These are phyloP conservation scores for Leistus spinibarbis DNA, from an alignment of 2,888 invertebrate genomes.

Conservation along the genomic window DNA sequence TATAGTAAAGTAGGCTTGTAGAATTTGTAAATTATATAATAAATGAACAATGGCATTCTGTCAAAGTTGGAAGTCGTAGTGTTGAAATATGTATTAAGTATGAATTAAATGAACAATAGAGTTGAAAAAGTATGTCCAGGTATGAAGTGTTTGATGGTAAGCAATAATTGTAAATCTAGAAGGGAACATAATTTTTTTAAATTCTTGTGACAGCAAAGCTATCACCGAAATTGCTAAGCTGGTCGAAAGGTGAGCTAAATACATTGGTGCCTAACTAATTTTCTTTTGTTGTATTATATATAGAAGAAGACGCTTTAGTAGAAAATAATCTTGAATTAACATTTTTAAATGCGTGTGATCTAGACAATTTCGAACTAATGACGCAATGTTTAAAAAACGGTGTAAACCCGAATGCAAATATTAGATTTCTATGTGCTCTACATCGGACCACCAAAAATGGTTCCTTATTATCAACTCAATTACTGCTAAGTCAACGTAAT, in stretches of 20 bases:
- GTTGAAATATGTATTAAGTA: no score
- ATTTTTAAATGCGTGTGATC: not conserved
- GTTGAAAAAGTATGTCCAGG: no score
- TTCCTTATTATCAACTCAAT: not conserved
- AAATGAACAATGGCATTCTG: no score
- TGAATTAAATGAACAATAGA: no score
- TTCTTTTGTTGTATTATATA: not conserved
- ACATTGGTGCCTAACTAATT: not conserved
- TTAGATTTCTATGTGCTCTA: not conserved
- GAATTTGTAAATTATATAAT: no score
- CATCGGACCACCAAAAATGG: not conserved
- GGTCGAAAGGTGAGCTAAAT: no score
- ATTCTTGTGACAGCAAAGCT: not conserved
- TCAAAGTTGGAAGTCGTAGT: no score
- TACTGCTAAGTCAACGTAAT: not conserved
- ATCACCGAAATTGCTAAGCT: not conserved
- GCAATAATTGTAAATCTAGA: constrained; percentile 14
- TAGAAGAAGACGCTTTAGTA: not conserved
- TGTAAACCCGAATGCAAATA: not conserved
- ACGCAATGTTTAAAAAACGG: not conserved
- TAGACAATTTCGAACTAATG: not conserved
- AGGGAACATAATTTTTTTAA: not conserved
- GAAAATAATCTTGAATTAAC: not conserved
- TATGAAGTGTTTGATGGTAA: no score
- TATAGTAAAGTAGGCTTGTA: no score